A percentile compares a stretch with the other conserved stretches of the same genome.
Evolutionary conservation across 2,113 vertebrate genomes (phyloP).

Genomic region (Dipodomys ordii): DNA sequence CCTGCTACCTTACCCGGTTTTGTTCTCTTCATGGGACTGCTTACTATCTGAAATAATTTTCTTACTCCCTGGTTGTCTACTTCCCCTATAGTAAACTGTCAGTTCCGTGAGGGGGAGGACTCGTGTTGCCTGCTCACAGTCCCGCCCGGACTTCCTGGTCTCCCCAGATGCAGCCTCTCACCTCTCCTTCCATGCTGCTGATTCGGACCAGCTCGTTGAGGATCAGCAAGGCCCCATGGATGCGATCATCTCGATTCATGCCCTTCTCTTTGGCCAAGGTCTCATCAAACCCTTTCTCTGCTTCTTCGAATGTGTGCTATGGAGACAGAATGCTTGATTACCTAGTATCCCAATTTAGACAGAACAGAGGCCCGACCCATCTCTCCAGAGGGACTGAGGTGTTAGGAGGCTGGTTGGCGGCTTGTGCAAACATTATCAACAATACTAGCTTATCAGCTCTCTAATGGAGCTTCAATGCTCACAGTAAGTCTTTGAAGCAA

Average conservation of each 20-base stretch:
- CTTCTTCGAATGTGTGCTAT: conserved; percentile 98
- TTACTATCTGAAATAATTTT: background rate
- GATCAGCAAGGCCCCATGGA: conserved; percentile 97
- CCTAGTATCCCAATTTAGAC: background rate
- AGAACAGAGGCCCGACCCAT: background rate
- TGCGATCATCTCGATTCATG: conserved; percentile 97
- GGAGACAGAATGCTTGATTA: background rate
- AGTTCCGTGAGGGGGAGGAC: background rate
- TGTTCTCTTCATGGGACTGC: background rate
- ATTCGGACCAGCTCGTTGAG: conserved; percentile 98
- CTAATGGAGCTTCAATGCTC: background rate
- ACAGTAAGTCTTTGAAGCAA: background rate
- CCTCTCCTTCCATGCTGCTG: conserved; percentile 99
- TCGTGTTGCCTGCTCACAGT: background rate
- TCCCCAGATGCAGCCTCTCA: conserved; percentile 77
- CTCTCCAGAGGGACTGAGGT: rapidly evolving
- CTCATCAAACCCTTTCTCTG: conserved; percentile 98
- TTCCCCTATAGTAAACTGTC: background rate
- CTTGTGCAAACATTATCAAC: background rate
- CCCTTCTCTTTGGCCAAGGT: conserved; percentile 98
- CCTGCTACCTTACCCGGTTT: background rate
- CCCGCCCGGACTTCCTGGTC: rapidly evolving
- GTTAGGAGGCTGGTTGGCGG: background rate
- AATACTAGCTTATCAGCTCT: background rate
- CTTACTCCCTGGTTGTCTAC: background rate